Conservation (phyloP, 2,797 vertebrate species). For the Ispidina picta region DNA sequence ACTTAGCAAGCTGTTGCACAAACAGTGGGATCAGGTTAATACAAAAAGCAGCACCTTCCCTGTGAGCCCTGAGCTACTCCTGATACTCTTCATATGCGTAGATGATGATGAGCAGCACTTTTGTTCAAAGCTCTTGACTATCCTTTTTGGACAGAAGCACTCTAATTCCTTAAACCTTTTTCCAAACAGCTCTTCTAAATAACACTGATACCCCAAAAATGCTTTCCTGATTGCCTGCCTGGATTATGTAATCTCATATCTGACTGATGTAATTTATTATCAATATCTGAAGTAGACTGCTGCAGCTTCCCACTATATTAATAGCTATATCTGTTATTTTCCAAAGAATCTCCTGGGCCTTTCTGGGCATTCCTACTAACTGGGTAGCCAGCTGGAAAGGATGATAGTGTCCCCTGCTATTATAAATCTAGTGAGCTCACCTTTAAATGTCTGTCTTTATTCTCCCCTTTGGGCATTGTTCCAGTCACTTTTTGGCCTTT, state of each 20-base stretch:
- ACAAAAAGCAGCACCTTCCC: not conserved
- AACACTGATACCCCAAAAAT: not conserved
- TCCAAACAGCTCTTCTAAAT: not conserved
- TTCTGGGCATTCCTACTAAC: conserved; percentile 26
- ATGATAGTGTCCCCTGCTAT: conserved; percentile 16
- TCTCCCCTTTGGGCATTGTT: conserved; percentile 63
- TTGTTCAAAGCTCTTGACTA: conserved; percentile 18
- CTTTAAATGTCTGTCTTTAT: conserved; percentile 51
- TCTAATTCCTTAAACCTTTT: conserved; percentile 7
- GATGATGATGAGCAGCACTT: not conserved
- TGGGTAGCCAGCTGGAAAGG: not conserved
- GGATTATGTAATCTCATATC: conserved; percentile 25
- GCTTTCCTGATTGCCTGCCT: conserved; percentile 12
- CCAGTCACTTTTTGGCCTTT: conserved; percentile 60
- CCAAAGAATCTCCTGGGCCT: conserved; percentile 12
- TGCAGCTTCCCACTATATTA: conserved; percentile 27
- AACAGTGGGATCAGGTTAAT: not conserved
- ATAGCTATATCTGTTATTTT: conserved; percentile 37
- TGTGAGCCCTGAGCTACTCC: not conserved
- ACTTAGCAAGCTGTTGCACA: not conserved
- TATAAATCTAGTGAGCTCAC: conserved; percentile 62
- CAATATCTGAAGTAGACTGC: conserved; percentile 42
- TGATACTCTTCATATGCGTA: not conserved
- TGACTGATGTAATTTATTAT: conserved; percentile 34
- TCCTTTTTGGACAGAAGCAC: not conserved